Percentiles rank a stretch among this genome's conserved stretches.
Conservation (phyloP, 2,888 invertebrate species). For the Ceramica pisi region DNA sequence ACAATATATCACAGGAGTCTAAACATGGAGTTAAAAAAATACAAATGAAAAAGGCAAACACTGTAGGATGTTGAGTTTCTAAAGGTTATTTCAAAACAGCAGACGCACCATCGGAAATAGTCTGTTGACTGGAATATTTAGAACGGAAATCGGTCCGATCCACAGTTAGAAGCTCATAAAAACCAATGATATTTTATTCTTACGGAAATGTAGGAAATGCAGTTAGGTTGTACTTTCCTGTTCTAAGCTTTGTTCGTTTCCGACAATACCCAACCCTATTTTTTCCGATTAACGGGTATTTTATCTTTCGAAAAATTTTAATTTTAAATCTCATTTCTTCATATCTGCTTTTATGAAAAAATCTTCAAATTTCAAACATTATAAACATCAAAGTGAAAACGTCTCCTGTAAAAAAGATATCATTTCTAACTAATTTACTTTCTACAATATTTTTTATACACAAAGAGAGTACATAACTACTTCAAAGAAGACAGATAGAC, state of each 20-base stretch:
- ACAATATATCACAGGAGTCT: neutral
- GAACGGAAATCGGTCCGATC: slow-evolving; percentile 28
- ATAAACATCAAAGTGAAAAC: slow-evolving; percentile 2
- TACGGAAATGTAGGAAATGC: slow-evolving; percentile 17
- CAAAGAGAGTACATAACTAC: neutral
- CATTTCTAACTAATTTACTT: slow-evolving; percentile 42
- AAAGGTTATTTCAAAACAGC: slow-evolving; percentile 9
- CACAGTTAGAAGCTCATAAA: slow-evolving; percentile 30
- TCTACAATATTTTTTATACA: slow-evolving; percentile 28
- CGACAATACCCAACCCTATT: no score
- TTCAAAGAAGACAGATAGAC: neutral
- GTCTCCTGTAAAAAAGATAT: neutral
- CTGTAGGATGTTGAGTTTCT: neutral
- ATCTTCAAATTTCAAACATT: neutral
- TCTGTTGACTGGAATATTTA: slow-evolving; percentile 30
- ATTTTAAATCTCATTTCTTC: neutral
- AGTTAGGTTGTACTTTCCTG: neutral
- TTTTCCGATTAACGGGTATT: no score
- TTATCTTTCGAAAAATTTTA: neutral
- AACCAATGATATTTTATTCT: slow-evolving; percentile 34
- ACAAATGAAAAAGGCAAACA: neutral
- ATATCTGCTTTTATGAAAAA: neutral
- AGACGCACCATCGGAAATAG: slow-evolving; percentile 28
- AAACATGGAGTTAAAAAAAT: neutral
- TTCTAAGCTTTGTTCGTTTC: neutral